Conservation (phyloP, 2,888 invertebrate genomes). For the Ctena decussata region DNA sequence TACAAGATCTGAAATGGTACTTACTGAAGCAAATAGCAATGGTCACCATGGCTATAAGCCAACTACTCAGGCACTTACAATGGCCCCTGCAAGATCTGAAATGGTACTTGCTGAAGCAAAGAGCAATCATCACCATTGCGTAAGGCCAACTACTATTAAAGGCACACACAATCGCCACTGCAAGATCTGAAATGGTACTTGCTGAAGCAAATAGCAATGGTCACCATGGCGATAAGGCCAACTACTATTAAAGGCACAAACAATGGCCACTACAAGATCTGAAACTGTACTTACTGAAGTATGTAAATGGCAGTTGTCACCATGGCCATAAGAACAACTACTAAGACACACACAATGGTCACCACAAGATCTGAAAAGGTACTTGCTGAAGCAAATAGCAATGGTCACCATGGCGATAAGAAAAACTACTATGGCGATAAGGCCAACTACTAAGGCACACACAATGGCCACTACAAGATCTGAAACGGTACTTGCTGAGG, state of each 20-base stretch:
- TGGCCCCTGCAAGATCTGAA: constrained; percentile 31
- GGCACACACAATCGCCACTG: constrained; percentile 39
- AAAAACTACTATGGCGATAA: too few relatives aligned
- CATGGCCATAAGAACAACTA: constrained; percentile 63
- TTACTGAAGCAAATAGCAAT: constrained; percentile 70
- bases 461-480: too few relatives aligned
- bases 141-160: constrained; percentile 61
- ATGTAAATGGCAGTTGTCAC: constrained; percentile 57
- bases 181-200: constrained; percentile 36
- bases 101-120: constrained; percentile 69
- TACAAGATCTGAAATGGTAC: constrained; percentile 10
- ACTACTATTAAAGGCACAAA: constrained; percentile 58
- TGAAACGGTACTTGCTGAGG: too few relatives aligned
- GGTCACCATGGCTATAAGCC: constrained; percentile 61
- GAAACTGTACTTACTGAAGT: constrained; percentile 65
- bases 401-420: too few relatives aligned
- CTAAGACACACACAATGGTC: constrained; percentile 51
- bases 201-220: constrained; percentile 68
- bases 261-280: constrained; percentile 41
- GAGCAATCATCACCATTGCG: constrained; percentile 52
- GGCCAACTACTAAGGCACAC: too few relatives aligned
- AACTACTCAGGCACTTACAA: constrained; percentile 55
- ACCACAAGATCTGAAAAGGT: constrained; percentile 18
- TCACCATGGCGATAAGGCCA: constrained; percentile 60
- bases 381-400: too few relatives aligned